Evolutionary conservation across 2,888 invertebrate genomes (phyloP), one percentile per base, ranked within the genome.

Genomic region (Baccha elongata): DNA sequence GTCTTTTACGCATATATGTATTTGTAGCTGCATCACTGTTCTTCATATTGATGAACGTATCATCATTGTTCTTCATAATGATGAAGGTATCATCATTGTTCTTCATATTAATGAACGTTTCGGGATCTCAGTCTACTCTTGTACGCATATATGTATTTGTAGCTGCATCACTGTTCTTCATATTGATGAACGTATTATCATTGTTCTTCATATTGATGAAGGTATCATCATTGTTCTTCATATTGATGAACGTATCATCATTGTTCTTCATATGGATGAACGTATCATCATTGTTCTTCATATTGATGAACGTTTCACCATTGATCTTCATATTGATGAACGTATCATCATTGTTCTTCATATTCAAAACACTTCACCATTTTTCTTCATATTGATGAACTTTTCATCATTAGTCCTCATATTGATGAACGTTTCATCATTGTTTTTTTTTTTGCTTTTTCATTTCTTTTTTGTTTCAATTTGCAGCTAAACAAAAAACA

Each of bases 271-370:
- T 52, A 52, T 29, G 29, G 23, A 32, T 32, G 29, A 32, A 32
- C 29, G 8, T 32, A 7, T 32, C 8, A 32, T 7, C 4, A 32
- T 32, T 32, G 5, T 32, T 32, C 8, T 32, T 32, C 29, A 32
- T 7, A 32, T 32, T 32, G 8, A 29, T 32, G 52, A 32, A 32
- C 29, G 29, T 35, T 35, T 53, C 19, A 32, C 4, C 10, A 35
- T 11, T 52, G n/a, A 35, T 53, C 35, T 42, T 42, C 40, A 58
- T 26, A 58, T 58, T 58, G 19, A 19, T 42, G 42, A 58, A 50
- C 13, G 8, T 48, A 26, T 58, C 15, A 23, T 15, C 1, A 13
- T 13, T 21, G 15, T 58, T 58, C 23, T 46, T 46, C 4, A 23
- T 46, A 46, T 46, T 46, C 3, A 26, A 6, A 26, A 26, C 26